Evolutionary conservation across 2,888 invertebrate genomes (phyloP).

Genomic region (Deroplatys truncata): DNA sequence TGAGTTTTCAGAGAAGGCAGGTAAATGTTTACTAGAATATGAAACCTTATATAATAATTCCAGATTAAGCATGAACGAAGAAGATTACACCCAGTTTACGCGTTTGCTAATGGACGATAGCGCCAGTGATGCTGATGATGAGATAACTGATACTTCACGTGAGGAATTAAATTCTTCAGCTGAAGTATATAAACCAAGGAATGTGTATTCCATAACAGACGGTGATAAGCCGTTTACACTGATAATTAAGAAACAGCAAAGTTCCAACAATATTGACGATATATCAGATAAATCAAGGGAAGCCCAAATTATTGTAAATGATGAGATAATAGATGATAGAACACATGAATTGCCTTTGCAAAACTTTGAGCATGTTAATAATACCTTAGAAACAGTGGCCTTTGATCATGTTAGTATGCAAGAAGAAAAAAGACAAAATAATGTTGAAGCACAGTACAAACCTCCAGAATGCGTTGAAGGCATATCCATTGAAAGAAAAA

Average conservation of each 20-base stretch:
- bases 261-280: not conserved
- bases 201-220: conserved; percentile 6
- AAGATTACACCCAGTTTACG: not conserved
- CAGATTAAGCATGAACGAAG: not conserved
- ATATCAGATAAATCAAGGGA: not conserved
- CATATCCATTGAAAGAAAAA: not conserved
- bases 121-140: conserved; percentile 6
- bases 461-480: not conserved
- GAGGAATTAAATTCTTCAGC: not conserved
- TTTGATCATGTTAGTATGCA: not conserved
- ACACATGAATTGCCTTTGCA: not conserved
- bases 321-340: not conserved
- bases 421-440: not conserved
- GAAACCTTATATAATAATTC: not conserved
- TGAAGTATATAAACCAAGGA: not conserved
- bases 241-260: conserved; percentile 5
- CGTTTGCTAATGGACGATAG: not conserved
- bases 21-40: not conserved
- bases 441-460: not conserved
- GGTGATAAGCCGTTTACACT: conserved; percentile 21
- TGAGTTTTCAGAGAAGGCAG: not conserved
- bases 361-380: not conserved
- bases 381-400: not conserved
- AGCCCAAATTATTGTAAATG: not conserved
- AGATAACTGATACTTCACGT: not conserved